A percentile compares a stretch with the other conserved stretches of the same genome.
These are phyloP conservation scores for Nasonovia ribisnigri DNA, from an alignment of 2,888 invertebrate species.

Conservation along the genomic window DNA sequence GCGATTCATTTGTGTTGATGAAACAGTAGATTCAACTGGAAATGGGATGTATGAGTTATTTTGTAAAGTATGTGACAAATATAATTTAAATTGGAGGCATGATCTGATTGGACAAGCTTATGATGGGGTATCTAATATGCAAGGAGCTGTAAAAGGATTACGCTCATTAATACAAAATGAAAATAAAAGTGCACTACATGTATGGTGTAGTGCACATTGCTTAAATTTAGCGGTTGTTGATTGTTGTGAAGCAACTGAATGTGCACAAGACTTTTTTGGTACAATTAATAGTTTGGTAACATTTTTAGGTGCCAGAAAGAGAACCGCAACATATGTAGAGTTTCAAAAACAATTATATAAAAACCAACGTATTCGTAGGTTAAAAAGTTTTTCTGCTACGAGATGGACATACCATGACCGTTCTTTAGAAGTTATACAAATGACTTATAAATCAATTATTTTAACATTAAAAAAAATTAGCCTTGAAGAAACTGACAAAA, in stretches of 20 bases:
- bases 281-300: not conserved
- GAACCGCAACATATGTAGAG: too few relatives aligned
- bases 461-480: not conserved
- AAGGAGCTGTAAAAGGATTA: conserved; percentile 27
- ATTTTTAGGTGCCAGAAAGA: too few relatives aligned
- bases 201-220: conserved; percentile 24
- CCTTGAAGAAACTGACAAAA: not conserved
- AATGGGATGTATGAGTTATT: conserved; percentile 47
- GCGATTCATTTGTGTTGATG: conserved; percentile 40
- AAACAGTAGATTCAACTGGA: not conserved
- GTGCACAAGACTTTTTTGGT: conserved; percentile 19
- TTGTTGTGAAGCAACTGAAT: conserved; percentile 31
- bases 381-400: conserved; percentile 19
- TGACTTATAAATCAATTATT: not conserved
- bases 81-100: conserved; percentile 5
- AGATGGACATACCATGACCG: conserved; percentile 32
- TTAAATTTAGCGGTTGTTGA: conserved; percentile 43
- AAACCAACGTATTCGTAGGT: not conserved
- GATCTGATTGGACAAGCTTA: conserved; percentile 28
- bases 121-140: conserved; percentile 33
- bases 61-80: conserved; percentile 28
- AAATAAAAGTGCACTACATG: conserved; percentile 31
- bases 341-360: conserved; percentile 31
- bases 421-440: conserved; percentile 9
- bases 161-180: not conserved